Percentiles rank a stretch among this genome's conserved stretches.
Conservation (phyloP, 2,888 invertebrate species). For the Apotomis capreana region DNA sequence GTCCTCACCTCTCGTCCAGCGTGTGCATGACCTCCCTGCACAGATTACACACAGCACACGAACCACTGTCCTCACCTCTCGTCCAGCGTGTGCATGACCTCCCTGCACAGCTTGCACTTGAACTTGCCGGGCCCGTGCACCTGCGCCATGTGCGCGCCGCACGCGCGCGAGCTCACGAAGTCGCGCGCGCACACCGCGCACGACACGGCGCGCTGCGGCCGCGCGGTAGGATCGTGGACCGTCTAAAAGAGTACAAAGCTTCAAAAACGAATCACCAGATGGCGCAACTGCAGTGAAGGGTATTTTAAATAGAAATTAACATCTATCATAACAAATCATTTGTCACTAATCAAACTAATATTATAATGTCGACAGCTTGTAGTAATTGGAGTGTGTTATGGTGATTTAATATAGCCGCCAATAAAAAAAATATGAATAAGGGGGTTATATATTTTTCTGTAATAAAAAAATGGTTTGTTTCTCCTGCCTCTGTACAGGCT, state of each 20-base stretch:
- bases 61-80: slow-evolving; percentile 65
- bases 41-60: slow-evolving; percentile 67
- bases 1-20: slow-evolving; percentile 73
- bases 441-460: too few relatives aligned
- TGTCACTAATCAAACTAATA: too few relatives aligned
- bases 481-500: too few relatives aligned
- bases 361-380: too few relatives aligned
- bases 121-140: slow-evolving; percentile 76
- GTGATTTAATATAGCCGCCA: too few relatives aligned
- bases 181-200: slow-evolving; percentile 67
- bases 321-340: too few relatives aligned
- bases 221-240: slow-evolving; percentile 55
- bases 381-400: too few relatives aligned
- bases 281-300: too few relatives aligned
- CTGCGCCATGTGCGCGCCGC: slow-evolving; percentile 68
- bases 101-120: slow-evolving; percentile 77
- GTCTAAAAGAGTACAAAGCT: slow-evolving; percentile 49
- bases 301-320: too few relatives aligned
- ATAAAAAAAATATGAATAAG: too few relatives aligned
- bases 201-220: slow-evolving; percentile 51
- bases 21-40: slow-evolving; percentile 74
- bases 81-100: slow-evolving; percentile 72
- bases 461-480: too few relatives aligned
- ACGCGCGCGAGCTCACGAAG: slow-evolving; percentile 66
- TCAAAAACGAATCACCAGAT: too few relatives aligned